Evolutionary conservation across 2,888 invertebrate species (phyloP), one percentile per base, ranked within the genome.

Genomic region (Conus canariensis): DNA sequence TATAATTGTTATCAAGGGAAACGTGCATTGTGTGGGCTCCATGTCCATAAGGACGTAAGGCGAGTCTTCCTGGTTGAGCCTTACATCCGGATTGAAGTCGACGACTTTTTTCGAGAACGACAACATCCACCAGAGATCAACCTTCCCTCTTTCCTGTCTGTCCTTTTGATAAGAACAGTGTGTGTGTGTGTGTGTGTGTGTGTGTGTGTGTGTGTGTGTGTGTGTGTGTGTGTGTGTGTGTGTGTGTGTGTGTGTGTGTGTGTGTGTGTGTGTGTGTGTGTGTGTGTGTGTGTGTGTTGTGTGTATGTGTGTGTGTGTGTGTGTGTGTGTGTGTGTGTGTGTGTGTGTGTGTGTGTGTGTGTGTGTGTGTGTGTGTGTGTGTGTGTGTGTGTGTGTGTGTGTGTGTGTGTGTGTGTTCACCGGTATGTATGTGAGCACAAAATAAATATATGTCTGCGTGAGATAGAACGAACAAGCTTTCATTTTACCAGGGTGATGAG

Each of bases 351-450:
- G 70, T 74, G 70, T 74, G 22, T 74, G 70, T 74, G 70, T 74
- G 22, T 74, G 70, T 74, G 60, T 64, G 60, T 64, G 60, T 64
- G 60, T 64, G 60, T 64, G 16, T 83, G 45, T 30, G 83, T 83
- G 45, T 83, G 45, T 83, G 83, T 83, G 83, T 83, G 30, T 30
- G 83, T 83, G 30, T 83, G 83, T 83, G 30, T 83, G 83, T n/a
- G 58, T 83, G 83, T 83, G 83, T 70, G 70, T 22, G n/a, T 74
- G 70, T 74, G 70, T 74, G 70, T 74, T 45, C 45, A 45, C 3
- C 0, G 45, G 45, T 45, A 4, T 45, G 45, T 45, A 45, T 45
- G 45, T 45, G 45, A 45, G 45, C 45, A 45, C 45, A 45, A 45
- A 45, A 45, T 45, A 45, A 45, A 45, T 3, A 8, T 19, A 22